phyloP scores from a whole-genome alignment of 2,888 invertebrate genomes.

The Microplitis deprimator region DNA sequence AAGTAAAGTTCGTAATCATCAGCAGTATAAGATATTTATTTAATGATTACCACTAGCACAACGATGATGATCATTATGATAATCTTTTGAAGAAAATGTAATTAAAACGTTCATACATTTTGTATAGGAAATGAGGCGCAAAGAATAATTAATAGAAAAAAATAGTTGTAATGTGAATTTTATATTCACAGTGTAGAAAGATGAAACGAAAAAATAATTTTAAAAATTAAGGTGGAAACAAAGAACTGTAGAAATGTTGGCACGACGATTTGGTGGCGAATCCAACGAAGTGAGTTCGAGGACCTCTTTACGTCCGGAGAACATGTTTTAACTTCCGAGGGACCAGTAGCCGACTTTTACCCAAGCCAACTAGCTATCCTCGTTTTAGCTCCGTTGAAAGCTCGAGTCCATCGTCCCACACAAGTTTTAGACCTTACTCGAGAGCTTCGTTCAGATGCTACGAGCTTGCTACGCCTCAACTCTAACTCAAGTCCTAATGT shows the following conservation, averaged over 20 bases:
- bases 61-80: not conserved
- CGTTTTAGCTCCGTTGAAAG: constrained; percentile 30
- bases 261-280: constrained; percentile 28
- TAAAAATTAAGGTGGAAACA: not conserved
- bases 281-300: constrained; percentile 40
- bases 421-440: constrained; percentile 48
- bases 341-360: constrained; percentile 40
- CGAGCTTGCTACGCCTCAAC: constrained; percentile 30
- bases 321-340: constrained; percentile 56
- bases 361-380: constrained; percentile 6
- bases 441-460: constrained; percentile 38
- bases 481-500: constrained; percentile 33
- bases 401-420: constrained; percentile 33
- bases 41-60: not conserved
- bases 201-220: no score
- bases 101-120: not conserved
- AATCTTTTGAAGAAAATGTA: not conserved
- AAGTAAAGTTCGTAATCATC: no score
- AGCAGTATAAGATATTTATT: no score
- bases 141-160: no score
- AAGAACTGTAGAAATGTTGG: constrained; percentile 9
- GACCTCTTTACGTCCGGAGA: constrained; percentile 49
- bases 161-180: no score
- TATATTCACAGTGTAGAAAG: no score
- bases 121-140: constrained; percentile 9